These are phyloP conservation scores for Zootoca vivipara DNA, from an alignment of 2,113 vertebrate genomes.

Conservation along the genomic window DNA sequence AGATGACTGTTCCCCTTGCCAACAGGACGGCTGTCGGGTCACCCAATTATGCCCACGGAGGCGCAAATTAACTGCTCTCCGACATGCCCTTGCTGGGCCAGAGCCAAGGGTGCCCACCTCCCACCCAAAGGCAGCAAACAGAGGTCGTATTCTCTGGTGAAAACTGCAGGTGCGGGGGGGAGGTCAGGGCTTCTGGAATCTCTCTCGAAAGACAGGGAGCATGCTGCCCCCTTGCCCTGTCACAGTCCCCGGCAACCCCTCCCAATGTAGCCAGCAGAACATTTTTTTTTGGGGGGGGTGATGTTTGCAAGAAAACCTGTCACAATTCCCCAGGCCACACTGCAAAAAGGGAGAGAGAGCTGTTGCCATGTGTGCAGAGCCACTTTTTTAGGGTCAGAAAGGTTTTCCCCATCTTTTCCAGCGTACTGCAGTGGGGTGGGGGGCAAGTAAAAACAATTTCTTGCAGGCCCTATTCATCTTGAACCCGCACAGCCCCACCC, in stretches of 20 bases:
- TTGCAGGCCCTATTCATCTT: background rate
- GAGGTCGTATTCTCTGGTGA: slow-evolving; percentile 19
- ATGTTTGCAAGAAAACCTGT: background rate
- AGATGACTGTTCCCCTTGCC: slow-evolving; percentile 5
- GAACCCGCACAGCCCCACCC: background rate
- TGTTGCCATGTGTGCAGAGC: background rate
- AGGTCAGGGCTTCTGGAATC: slow-evolving; percentile 3
- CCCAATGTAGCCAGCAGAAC: background rate
- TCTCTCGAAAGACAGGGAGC: background rate
- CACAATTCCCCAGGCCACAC: background rate
- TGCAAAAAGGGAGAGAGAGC: background rate
- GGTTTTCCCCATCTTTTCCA: background rate
- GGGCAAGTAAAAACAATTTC: background rate
- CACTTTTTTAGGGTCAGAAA: background rate
- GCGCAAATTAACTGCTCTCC: slow-evolving; percentile 26
- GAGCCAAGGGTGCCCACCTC: slow-evolving; percentile 27
- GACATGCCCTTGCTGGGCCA: slow-evolving; percentile 10
- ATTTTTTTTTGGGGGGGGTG: background rate
- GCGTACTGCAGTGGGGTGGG: background rate
- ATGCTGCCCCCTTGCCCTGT: background rate
- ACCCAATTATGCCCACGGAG: slow-evolving; percentile 14
- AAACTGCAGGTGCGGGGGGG: background rate
- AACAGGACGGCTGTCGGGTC: slow-evolving; percentile 10
- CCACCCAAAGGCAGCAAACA: slow-evolving; percentile 30
- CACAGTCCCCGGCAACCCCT: no score